Evolutionary conservation across 2,113 vertebrate species (phyloP), one percentile per base, ranked within the genome.

Genomic region (Desmodus rotundus): DNA sequence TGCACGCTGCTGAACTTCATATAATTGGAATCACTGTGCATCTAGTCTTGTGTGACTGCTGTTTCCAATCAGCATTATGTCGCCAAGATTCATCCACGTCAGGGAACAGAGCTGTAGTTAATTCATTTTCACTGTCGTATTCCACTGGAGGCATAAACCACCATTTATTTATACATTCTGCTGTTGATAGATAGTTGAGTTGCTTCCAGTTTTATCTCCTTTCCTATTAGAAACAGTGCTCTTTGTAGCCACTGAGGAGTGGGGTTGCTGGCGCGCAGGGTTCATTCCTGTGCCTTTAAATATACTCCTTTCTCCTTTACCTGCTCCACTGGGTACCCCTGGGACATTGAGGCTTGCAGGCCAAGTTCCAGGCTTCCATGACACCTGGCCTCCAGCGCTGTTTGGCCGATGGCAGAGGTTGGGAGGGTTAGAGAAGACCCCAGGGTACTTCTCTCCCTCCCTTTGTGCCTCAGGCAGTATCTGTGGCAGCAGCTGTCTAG

Each of bases 11-110:
- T 89, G n/a, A 80, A 86, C 31, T 67, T 96, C 43, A 86, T 63
- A n/a, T 91, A 86, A 91, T 73, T 91, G 72, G 47, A 85, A 77
- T 81, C 56, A 81, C 58, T 81, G 24, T 94, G 52, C 52, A 77
- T 73, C 81, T 86, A 58, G 93, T 83, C 74, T 82, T 92, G 77
- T 91, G 72, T 97, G 56, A 90, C 38, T 95, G 43, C 77, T 88
- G 82, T 89, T 90, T 80, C 45, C 19, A 63, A 26, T 93, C 45
- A 78, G 67, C 19, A 85, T 82, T 90, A 43, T 77, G 36, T 54
- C 80, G 36, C 86, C 78, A 68, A 93, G 15, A 95, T 93, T 74
- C 68, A 91, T 89, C 82, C 61, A 2, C n/a, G 31, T 86, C 36
- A 9, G 6, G 56, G 86, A 43, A 17, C 68, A 5, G 22, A 78